A percentile compares a stretch with the other conserved stretches of the same genome.
These are phyloP conservation scores for Tamias sibiricus DNA, from an alignment of 2,113 vertebrate genomes.

Conservation along the genomic window DNA sequence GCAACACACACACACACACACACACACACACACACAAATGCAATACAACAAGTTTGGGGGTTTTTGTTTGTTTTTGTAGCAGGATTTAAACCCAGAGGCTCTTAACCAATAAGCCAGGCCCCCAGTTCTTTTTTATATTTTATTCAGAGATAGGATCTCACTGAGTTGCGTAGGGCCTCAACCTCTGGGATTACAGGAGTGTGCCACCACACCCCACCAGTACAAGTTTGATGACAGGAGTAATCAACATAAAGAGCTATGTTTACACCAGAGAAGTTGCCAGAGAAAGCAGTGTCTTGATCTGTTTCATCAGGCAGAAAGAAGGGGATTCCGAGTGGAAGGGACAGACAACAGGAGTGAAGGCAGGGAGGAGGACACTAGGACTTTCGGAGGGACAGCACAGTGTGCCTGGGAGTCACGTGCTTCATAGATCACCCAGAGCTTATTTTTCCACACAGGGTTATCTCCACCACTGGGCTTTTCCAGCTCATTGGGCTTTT, in stretches of 20 bases:
- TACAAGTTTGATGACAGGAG: neutral
- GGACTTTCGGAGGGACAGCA: neutral
- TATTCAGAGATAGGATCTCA: too few species aligned
- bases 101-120: too few species aligned
- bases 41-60: too few species aligned
- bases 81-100: too few species aligned
- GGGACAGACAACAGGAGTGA: neutral
- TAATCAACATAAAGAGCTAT: neutral
- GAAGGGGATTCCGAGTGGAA: neutral
- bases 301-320: neutral
- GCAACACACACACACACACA: too few species aligned
- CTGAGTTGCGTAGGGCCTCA: too few species aligned
- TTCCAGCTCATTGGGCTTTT: neutral
- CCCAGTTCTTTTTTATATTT: too few species aligned
- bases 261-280: neutral
- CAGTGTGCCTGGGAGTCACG: accelerated
- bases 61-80: too few species aligned
- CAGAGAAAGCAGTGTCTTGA: neutral
- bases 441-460: neutral
- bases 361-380: neutral
- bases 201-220: too few species aligned
- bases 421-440: neutral
- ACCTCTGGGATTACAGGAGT: too few species aligned
- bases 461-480: neutral
- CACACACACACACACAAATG: too few species aligned